A percentile compares a stretch with the other conserved stretches of the same genome.
These are phyloP conservation scores for Metalampra italica DNA, from an alignment of 2,888 invertebrate species.

Conservation along the genomic window DNA sequence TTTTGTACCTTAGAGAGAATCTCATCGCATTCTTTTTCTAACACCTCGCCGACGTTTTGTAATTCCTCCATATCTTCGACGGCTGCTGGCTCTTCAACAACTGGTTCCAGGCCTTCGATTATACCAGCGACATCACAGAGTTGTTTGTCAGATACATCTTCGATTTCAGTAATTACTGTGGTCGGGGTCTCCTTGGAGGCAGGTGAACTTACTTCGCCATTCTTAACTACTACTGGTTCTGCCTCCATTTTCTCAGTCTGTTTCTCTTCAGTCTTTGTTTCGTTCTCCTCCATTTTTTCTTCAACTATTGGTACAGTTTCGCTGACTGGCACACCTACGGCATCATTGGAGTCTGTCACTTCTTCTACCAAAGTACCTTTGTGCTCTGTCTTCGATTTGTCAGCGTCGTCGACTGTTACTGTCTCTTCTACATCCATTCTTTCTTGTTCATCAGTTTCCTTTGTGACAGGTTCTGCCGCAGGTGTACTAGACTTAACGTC, in stretches of 20 bases:
- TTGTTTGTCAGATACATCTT: constrained; percentile 49
- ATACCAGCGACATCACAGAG: constrained; percentile 46
- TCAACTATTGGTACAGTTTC: constrained; percentile 40
- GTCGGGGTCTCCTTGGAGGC: constrained; percentile 37
- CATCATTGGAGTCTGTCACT: constrained; percentile 34
- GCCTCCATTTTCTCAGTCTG: constrained; percentile 43
- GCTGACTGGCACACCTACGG: constrained; percentile 29
- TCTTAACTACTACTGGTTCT: constrained; percentile 24
- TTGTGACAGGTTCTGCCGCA: constrained; percentile 11
- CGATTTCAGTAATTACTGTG: constrained; percentile 47
- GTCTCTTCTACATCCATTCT: constrained; percentile 47
- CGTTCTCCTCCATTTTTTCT: constrained; percentile 34
- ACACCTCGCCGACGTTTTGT: constrained; percentile 58
- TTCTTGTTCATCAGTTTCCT: constrained; percentile 31
- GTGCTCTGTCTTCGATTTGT: constrained; percentile 14
- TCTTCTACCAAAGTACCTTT: constrained; percentile 22
- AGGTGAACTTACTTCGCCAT: constrained; percentile 25
- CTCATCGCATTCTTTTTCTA: constrained; percentile 72
- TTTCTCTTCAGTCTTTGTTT: constrained; percentile 42
- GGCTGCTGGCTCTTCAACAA: constrained; percentile 54
- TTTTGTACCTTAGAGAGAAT: constrained; percentile 68
- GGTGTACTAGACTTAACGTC: constrained; percentile 40
- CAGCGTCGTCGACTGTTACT: constrained; percentile 13
- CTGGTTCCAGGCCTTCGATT: constrained; percentile 51
- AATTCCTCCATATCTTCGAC: constrained; percentile 57